phyloP scores from a whole-genome alignment of 1,140 invertebrate genomes.

The Drosophila persimilis region DNA sequence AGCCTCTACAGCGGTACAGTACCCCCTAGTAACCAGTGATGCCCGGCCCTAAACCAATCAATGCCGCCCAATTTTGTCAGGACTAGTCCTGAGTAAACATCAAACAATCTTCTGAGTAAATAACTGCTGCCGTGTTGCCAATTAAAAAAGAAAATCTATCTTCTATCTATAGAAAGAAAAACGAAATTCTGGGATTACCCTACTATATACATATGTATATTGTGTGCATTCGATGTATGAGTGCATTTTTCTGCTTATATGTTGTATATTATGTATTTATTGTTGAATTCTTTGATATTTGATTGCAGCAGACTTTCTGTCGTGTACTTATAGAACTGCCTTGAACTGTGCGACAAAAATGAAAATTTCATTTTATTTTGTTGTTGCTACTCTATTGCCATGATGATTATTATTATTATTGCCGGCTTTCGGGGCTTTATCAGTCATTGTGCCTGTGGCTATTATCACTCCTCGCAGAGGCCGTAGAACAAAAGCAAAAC shows the following conservation, averaged over 20 bases:
- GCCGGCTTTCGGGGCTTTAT: slow-evolving; percentile 48
- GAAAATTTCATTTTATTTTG: background rate
- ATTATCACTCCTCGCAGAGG: slow-evolving; percentile 43
- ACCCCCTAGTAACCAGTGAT: too few relatives aligned
- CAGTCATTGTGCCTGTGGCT: slow-evolving; percentile 42
- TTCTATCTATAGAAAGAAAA: too few relatives aligned
- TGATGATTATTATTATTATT: slow-evolving; percentile 23
- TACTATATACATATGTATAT: background rate
- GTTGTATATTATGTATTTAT: background rate
- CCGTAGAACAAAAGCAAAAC: slow-evolving; percentile 4
- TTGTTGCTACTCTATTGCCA: background rate
- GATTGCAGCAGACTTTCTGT: slow-evolving; percentile 35
- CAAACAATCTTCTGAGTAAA: too few relatives aligned
- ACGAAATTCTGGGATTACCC: too few relatives aligned
- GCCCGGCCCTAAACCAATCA: too few relatives aligned
- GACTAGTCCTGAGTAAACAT: too few relatives aligned
- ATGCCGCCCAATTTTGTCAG: too few relatives aligned
- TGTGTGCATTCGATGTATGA: background rate
- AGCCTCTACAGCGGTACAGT: too few relatives aligned
- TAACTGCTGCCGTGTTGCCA: too few relatives aligned
- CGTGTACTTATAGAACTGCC: slow-evolving; percentile 22
- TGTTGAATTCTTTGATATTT: background rate
- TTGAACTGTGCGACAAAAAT: slow-evolving; percentile 22
- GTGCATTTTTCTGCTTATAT: background rate
- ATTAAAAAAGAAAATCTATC: too few relatives aligned